A percentile compares a stretch with the other conserved stretches of the same genome.
phyloP scores from a whole-genome alignment of 2,888 invertebrate genomes.

The Lasius platythorax region DNA sequence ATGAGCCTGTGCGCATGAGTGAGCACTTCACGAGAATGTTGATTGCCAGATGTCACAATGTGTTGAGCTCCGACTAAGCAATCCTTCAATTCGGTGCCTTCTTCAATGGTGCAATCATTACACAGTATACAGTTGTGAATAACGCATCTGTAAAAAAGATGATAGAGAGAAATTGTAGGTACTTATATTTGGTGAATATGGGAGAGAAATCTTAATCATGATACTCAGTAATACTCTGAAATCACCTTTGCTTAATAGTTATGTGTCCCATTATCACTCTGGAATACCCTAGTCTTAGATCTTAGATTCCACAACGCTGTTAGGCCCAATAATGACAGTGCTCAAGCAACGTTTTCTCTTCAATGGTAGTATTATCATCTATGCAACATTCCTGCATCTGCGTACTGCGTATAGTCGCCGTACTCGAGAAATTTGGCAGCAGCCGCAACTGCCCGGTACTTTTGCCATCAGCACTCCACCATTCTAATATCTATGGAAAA shows the following conservation, averaged over 20 bases:
- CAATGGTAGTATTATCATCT: slow-evolving; percentile 91
- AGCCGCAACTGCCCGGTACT: slow-evolving; percentile 84
- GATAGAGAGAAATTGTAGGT: background rate
- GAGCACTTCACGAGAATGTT: slow-evolving; percentile 87
- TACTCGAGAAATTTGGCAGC: slow-evolving; percentile 87
- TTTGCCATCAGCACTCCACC: slow-evolving; percentile 87
- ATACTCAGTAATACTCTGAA: background rate
- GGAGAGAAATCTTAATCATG: background rate
- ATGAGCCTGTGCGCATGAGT: slow-evolving; percentile 87
- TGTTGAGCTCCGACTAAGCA: slow-evolving; percentile 92
- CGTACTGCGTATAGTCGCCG: slow-evolving; percentile 90
- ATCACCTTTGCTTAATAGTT: slow-evolving; percentile 93
- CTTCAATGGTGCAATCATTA: slow-evolving; percentile 90
- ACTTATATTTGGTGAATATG: slow-evolving; percentile 6
- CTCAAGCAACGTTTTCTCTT: slow-evolving; percentile 94
- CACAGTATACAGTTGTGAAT: slow-evolving; percentile 92
- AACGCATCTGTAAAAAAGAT: slow-evolving; percentile 88
- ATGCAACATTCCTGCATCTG: slow-evolving; percentile 92
- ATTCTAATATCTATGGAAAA: slow-evolving; percentile 87
- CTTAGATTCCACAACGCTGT: slow-evolving; percentile 91
- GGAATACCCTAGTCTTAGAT: slow-evolving; percentile 93
- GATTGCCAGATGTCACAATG: slow-evolving; percentile 87
- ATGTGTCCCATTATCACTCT: slow-evolving; percentile 96
- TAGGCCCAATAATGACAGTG: slow-evolving; percentile 92
- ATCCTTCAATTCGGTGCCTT: slow-evolving; percentile 90